Conservation (phyloP, 2,113 vertebrate species). For the Callospermophilus lateralis region DNA sequence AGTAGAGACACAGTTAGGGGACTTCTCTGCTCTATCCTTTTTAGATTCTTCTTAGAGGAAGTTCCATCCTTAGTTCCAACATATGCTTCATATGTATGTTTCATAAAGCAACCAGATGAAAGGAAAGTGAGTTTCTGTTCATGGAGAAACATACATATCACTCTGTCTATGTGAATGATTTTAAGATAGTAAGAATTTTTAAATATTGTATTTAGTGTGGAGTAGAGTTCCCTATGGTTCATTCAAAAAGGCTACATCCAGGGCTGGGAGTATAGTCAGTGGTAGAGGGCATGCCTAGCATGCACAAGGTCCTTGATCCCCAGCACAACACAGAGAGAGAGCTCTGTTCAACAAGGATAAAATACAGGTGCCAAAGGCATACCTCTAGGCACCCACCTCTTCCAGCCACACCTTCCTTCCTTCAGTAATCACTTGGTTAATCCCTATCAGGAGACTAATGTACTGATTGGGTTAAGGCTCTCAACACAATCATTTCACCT, state of each 20-base stretch:
- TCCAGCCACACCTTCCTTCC: too few species aligned
- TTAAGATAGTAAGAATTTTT: background rate
- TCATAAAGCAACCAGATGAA: background rate
- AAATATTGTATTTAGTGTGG: background rate
- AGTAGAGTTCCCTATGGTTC: background rate
- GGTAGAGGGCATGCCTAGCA: too few species aligned
- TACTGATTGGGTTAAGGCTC: too few species aligned
- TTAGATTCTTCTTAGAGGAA: constrained; percentile 5
- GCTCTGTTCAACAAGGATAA: too few species aligned
- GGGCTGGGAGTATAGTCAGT: background rate
- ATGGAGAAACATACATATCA: background rate
- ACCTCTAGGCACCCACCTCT: too few species aligned
- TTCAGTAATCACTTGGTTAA: too few species aligned
- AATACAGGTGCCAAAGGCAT: too few species aligned
- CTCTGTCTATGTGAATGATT: background rate
- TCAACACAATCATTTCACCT: too few species aligned
- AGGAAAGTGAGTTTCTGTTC: background rate
- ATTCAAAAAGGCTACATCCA: background rate
- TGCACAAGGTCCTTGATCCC: background rate
- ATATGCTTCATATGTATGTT: background rate
- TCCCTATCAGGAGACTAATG: too few species aligned
- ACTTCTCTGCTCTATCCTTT: background rate
- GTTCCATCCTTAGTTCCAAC: background rate
- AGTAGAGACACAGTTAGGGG: background rate
- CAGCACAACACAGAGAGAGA: background rate